phyloP scores from a whole-genome alignment of 2,113 vertebrate genomes.

The Cottus gobio region DNA sequence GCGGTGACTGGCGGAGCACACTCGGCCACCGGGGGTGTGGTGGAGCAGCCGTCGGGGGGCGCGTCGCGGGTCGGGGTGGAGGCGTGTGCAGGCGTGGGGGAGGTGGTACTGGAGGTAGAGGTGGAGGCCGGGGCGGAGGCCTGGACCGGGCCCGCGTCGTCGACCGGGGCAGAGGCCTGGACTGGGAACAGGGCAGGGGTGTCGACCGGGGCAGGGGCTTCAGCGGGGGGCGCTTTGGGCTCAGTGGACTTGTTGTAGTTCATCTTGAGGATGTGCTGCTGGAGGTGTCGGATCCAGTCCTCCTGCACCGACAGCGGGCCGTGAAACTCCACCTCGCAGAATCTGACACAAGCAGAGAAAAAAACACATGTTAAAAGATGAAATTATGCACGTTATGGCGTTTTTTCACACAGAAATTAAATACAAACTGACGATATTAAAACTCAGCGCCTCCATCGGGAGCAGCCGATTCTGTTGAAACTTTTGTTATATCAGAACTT shows the following conservation, averaged over 20 bases:
- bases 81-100: conserved; percentile 25
- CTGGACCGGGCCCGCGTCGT: conserved; percentile 31
- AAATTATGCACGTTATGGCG: not conserved
- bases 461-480: not conserved
- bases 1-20: conserved; percentile 53
- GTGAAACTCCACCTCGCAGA: conserved; percentile 96
- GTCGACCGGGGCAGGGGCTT: conserved; percentile 33
- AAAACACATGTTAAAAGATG: not conserved
- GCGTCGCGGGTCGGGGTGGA: conserved; percentile 47
- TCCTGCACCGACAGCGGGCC: conserved; percentile 96
- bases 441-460: conserved; percentile 14
- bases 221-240: conserved; percentile 54
- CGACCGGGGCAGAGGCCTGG: conserved; percentile 48
- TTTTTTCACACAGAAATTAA: conserved; percentile 18
- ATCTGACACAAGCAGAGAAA: conserved; percentile 78
- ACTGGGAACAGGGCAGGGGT: no score
- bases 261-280: conserved; percentile 96
- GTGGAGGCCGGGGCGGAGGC: conserved; percentile 52
- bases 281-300: conserved; percentile 95
- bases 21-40: conserved; percentile 34
- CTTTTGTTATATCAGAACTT: conserved; percentile 36
- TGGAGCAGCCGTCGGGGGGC: conserved; percentile 48
- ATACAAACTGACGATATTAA: not conserved
- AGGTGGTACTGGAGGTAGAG: conserved; percentile 67
- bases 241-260: conserved; percentile 90